phyloP scores from a whole-genome alignment of 2,797 vertebrate species.

The Spatula versicolor region DNA sequence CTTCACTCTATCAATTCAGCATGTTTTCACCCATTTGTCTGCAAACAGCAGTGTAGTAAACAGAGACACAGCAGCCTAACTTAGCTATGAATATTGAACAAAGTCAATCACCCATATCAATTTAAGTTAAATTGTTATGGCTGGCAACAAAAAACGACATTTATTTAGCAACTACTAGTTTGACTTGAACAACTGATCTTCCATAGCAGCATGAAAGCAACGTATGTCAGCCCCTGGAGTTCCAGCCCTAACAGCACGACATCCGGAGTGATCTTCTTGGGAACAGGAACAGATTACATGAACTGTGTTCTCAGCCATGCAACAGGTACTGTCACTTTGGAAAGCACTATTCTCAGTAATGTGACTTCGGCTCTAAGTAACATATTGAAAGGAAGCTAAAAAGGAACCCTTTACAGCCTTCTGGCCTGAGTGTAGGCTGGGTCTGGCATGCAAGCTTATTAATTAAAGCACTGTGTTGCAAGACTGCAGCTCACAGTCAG shows the following conservation, averaged over 20 bases:
- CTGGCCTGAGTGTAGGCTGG: not conserved
- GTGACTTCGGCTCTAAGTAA: not conserved
- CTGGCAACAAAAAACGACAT: not conserved
- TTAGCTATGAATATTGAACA: constrained; percentile 2
- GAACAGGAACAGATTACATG: not conserved
- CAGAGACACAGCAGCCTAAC: not conserved
- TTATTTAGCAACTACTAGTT: not conserved
- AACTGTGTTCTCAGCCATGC: not conserved
- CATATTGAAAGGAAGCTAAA: not conserved
- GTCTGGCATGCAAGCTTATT: not conserved
- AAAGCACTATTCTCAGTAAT: not conserved
- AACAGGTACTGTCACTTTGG: not conserved
- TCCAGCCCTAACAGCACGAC: not conserved
- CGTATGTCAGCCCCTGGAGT: not conserved
- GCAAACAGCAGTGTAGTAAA: not conserved
- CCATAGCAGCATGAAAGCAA: not conserved
- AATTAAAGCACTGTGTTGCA: not conserved
- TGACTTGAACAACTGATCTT: constrained; percentile 3
- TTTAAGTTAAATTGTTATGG: not conserved
- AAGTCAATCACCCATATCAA: not conserved
- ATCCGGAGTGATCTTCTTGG: not conserved
- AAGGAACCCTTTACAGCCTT: not conserved
- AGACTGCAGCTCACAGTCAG: not conserved
- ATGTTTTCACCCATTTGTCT: constrained; percentile 2
- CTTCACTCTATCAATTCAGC: not conserved